These are phyloP conservation scores for Acleris literana DNA, from an alignment of 2,888 invertebrate species.

Conservation along the genomic window DNA sequence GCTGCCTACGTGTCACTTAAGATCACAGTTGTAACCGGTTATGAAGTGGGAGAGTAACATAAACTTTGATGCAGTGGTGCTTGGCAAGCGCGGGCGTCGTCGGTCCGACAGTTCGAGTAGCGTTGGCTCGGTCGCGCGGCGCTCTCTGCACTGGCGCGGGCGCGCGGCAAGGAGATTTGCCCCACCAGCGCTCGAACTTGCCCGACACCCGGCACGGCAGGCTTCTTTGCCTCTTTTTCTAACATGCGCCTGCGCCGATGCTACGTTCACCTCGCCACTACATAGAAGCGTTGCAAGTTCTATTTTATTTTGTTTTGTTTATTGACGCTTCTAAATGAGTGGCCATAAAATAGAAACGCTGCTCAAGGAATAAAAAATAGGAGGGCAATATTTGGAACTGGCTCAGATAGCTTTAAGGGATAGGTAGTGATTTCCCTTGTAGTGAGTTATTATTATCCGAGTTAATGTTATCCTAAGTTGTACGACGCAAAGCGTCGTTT, in stretches of 20 bases:
- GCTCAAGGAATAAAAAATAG: slow-evolving; percentile 52
- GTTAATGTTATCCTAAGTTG: not conserved
- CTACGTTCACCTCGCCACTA: slow-evolving; percentile 65
- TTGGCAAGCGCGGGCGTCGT: slow-evolving; percentile 48
- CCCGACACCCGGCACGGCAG: slow-evolving; percentile 64
- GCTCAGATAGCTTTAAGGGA: slow-evolving; percentile 7
- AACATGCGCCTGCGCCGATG: slow-evolving; percentile 78
- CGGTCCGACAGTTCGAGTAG: slow-evolving; percentile 40
- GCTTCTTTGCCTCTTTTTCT: slow-evolving; percentile 66
- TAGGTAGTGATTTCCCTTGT: not conserved
- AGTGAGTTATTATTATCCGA: too few relatives aligned
- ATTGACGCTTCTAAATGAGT: slow-evolving; percentile 76
- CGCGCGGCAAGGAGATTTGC: slow-evolving; percentile 49
- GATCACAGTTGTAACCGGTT: slow-evolving; percentile 75
- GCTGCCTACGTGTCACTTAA: slow-evolving; percentile 52
- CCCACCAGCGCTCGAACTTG: slow-evolving; percentile 66
- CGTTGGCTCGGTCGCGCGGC: slow-evolving; percentile 58
- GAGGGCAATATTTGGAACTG: slow-evolving; percentile 44
- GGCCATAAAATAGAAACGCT: slow-evolving; percentile 75
- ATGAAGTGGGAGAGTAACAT: slow-evolving; percentile 62
- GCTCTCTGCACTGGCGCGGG: slow-evolving; percentile 67
- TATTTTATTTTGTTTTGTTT: slow-evolving; percentile 73
- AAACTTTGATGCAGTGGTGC: slow-evolving; percentile 43
- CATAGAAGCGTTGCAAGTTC: slow-evolving; percentile 71
- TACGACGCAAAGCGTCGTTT: not conserved